phyloP scores from a whole-genome alignment of 2,888 invertebrate genomes.

The Mechanitis mazaeus region DNA sequence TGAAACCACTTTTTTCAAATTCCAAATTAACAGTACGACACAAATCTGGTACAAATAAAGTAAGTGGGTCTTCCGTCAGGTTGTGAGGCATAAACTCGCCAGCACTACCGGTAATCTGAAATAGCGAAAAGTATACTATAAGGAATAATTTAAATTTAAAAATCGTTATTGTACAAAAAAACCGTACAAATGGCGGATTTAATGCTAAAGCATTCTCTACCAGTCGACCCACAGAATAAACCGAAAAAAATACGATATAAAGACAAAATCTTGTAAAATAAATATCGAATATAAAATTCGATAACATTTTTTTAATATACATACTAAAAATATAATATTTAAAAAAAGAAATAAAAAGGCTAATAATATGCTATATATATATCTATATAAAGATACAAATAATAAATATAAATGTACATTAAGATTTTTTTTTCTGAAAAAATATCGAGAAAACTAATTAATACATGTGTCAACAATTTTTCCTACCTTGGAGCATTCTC shows the following conservation, averaged over 20 bases:
- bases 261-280: not conserved
- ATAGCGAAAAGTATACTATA: conserved; percentile 1
- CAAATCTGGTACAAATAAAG: conserved; percentile 84
- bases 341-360: no score
- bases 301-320: no score
- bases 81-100: conserved; percentile 88
- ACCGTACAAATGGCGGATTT: no score
- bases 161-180: no score
- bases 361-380: no score
- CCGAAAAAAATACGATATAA: no score
- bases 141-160: not conserved
- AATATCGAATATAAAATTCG: no score
- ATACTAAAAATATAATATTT: no score
- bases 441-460: not conserved
- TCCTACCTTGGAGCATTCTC: conserved; percentile 55
- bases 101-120: conserved; percentile 81
- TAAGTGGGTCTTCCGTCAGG: conserved; percentile 66
- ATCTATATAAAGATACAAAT: no score
- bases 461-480: not conserved
- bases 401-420: no score
- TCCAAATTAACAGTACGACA: conserved; percentile 82
- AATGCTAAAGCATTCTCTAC: no score
- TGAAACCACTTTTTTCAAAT: conserved; percentile 74
- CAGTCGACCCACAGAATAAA: no score
- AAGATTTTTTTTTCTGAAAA: not conserved